Base-by-base conservation (phyloP, 2,888 invertebrate species). In the Oegoconia quadripuncta region DNA sequence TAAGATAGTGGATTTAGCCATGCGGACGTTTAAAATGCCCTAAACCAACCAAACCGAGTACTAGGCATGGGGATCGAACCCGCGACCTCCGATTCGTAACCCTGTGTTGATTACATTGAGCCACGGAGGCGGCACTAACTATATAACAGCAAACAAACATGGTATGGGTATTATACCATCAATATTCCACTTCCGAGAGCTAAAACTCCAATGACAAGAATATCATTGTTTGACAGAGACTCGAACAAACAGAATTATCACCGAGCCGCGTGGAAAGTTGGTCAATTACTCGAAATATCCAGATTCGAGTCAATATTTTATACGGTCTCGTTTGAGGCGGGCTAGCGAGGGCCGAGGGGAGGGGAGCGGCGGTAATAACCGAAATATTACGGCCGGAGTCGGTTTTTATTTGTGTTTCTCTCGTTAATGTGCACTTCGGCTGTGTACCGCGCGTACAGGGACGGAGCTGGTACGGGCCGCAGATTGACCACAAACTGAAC, bases 331-430 rank as follows among this genome's bases (percentile, higher is more conserved):
- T 30, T 17, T 17, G 17, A n/a, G n/a, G n/a, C n/a, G n/a, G n/a
- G n/a, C n/a, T n/a, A n/a, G n/a, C n/a, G n/a, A n/a, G n/a, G n/a
- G n/a, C n/a, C n/a, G n/a, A n/a, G n/a, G n/a, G 11, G 18, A 30
- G 17, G 8, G 12, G 27, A n/a, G 30, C n/a, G 18, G 31, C 35
- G 36, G 45, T 39, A 52, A 52, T 43, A 54, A 50, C 53, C 38
- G 50, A 43, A 46, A 57, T 46, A 54, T 54, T 48, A 38, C 44
- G 47, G 45, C 33, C 39, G 34, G 37, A 50, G 41, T 36, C 44
- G 33, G 44, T 50, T 59, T 54, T 48, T 54, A 30, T 30, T 30
- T 34, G 34, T 26, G 26, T 34, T 20, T 3, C 11, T 15, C 26
- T 26, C 34, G 25, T 34, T 34, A 34, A 34, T 25, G 34, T 22